Conservation (phyloP, 2,797 vertebrate species). For the Notamacropus eugenii region DNA sequence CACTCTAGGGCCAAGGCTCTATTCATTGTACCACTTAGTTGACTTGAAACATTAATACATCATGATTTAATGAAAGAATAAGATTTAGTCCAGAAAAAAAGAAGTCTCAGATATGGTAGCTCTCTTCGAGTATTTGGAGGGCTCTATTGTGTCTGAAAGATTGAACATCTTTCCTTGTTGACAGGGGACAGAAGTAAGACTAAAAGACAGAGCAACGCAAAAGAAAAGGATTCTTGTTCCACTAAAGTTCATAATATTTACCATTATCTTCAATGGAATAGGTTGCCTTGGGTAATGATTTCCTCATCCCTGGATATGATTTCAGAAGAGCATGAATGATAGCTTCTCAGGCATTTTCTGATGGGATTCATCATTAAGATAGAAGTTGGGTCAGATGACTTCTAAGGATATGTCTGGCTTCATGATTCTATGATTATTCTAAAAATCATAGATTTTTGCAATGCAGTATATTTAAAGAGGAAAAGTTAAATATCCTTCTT, state of each 20-base stretch:
- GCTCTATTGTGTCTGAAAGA: neutral
- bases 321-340: neutral
- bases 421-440: neutral
- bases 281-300: neutral
- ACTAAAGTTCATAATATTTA: neutral
- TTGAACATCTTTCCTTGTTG: neutral
- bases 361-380: neutral
- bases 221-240: neutral
- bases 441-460: neutral
- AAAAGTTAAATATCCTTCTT: slow-evolving; percentile 10
- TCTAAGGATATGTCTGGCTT: neutral
- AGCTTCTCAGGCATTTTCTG: neutral
- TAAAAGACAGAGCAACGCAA: neutral
- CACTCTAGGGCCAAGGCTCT: neutral
- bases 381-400: neutral
- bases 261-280: neutral
- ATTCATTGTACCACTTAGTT: neutral
- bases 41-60: neutral
- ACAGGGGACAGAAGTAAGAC: neutral
- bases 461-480: slow-evolving; percentile 12
- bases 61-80: neutral
- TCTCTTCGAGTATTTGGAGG: neutral
- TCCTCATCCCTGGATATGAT: neutral
- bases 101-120: neutral
- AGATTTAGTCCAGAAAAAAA: neutral